Base-by-base conservation (phyloP, 2,888 invertebrate species). In the Glomeris marginata region DNA sequence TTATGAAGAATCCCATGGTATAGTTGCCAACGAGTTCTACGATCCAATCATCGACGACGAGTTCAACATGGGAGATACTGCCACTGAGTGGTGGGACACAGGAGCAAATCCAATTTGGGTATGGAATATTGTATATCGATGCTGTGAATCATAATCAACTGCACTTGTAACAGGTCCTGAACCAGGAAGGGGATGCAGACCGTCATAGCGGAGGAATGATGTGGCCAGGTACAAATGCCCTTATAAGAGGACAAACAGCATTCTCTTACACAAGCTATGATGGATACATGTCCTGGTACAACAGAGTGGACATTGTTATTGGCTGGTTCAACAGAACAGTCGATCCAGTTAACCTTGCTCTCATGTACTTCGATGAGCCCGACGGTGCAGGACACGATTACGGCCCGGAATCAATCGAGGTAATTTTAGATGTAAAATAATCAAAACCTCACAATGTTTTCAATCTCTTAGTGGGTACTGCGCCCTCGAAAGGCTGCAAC, bases 351-450 rank as follows among this genome's bases (percentile, higher is more conserved):
- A 82, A 83, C 67, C 66, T 83, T 47, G 75, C 78, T 1, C 69
- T 79, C 65, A 50, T 80, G 40, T 83, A 83, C 60, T 74, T 79
- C 58, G 77, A 80, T 57, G 77, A 82, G 58, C 83, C 83, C 1
- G 84, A 83, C 64, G 65, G 69, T 1, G 52, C 57, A 51, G 77
- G 76, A 1, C 83, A 84, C 64, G 63, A 60, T 0, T 72, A 68
- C 60, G 49, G 52, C 2, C 52, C 52, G 1, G 49, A 49, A 21
- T 52, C 52, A 13, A 34, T 34, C 1, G 22, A 49, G 35, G 52
- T 52, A 36, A 41, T 28, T 20, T 15, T 13, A 28, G 22, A n/a
- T n/a, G 3, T 28, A n/a, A n/a, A n/a, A n/a, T n/a, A n/a, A n/a
- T n/a, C n/a, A n/a, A n/a, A n/a, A n/a, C n/a, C n/a, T n/a, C n/a